These are phyloP conservation scores for Mormyrus proboscirostris DNA, from an alignment of 2,797 vertebrate genomes.

Conservation along the genomic window DNA sequence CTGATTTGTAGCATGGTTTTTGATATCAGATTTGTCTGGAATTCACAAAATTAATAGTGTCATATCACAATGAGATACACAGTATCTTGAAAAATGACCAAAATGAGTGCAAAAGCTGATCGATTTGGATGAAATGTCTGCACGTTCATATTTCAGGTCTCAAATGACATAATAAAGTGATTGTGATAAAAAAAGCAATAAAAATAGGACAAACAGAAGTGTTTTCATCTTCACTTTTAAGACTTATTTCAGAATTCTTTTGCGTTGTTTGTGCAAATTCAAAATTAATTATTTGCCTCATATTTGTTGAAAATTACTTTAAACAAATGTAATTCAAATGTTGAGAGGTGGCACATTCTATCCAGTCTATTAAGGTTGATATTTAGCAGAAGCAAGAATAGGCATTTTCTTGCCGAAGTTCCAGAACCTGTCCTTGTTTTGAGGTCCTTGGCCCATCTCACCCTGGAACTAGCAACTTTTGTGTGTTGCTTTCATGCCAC, in stretches of 20 bases:
- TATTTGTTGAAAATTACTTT: neutral
- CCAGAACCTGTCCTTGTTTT: neutral
- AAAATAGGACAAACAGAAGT: neutral
- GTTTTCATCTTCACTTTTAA: neutral
- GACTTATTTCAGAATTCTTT: neutral
- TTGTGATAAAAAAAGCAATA: neutral
- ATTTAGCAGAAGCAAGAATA: neutral
- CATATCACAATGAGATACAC: neutral
- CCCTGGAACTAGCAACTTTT: neutral
- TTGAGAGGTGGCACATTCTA: neutral
- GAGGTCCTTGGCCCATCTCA: neutral
- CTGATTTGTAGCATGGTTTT: neutral
- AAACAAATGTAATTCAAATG: neutral
- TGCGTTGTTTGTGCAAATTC: neutral
- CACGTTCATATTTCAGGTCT: neutral
- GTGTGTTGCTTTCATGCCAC: neutral
- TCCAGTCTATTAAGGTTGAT: neutral
- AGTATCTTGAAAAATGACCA: neutral
- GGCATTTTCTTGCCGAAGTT: neutral
- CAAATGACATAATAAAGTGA: neutral
- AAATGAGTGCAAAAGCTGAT: neutral
- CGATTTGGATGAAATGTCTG: neutral
- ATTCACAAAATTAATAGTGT: neutral
- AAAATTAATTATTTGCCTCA: neutral
- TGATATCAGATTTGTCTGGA: slow-evolving; percentile 1